Percentiles rank a stretch among this genome's conserved stretches.
phyloP scores from a whole-genome alignment of 1,140 invertebrate species.

The Babylonia areolata region DNA sequence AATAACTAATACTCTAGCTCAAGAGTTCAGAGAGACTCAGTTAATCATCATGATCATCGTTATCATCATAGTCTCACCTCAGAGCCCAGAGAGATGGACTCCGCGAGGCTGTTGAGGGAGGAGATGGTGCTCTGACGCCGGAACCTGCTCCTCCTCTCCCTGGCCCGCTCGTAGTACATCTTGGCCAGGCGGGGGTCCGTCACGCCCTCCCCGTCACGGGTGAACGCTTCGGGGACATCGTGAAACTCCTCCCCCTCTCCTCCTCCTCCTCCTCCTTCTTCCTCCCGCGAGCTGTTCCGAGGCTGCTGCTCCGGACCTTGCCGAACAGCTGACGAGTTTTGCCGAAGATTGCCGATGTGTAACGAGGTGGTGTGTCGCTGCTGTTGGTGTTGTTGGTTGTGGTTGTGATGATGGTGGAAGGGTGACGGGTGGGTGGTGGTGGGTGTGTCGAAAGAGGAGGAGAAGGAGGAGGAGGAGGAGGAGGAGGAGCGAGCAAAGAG shows the following conservation, averaged over 20 bases:
- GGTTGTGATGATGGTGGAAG: background rate
- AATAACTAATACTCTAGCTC: too few relatives aligned
- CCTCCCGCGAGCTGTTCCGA: background rate
- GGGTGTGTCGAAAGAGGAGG: background rate
- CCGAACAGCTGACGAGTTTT: background rate
- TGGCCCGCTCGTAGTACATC: constrained; percentile 43
- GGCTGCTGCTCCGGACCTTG: background rate
- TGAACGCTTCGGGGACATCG: constrained; percentile 42
- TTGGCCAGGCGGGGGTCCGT: constrained; percentile 32
- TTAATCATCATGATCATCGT: too few relatives aligned
- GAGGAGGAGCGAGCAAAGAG: too few relatives aligned
- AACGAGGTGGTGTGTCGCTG: too few relatives aligned
- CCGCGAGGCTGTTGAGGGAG: constrained; percentile 39
- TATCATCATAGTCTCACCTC: too few relatives aligned
- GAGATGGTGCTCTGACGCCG: constrained; percentile 41
- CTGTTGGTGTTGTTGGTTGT: too few relatives aligned
- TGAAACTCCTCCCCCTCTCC: constrained; percentile 32
- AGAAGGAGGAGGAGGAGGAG: background rate
- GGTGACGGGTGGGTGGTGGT: background rate
- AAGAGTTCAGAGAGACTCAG: too few relatives aligned
- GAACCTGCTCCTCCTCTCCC: constrained; percentile 25
- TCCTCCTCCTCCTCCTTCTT: background rate
- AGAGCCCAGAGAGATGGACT: background rate
- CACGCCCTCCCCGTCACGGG: constrained; percentile 37
- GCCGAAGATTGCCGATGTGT: background rate